phyloP scores from a whole-genome alignment of 2,113 vertebrate genomes.

The Nothocercus julius region DNA sequence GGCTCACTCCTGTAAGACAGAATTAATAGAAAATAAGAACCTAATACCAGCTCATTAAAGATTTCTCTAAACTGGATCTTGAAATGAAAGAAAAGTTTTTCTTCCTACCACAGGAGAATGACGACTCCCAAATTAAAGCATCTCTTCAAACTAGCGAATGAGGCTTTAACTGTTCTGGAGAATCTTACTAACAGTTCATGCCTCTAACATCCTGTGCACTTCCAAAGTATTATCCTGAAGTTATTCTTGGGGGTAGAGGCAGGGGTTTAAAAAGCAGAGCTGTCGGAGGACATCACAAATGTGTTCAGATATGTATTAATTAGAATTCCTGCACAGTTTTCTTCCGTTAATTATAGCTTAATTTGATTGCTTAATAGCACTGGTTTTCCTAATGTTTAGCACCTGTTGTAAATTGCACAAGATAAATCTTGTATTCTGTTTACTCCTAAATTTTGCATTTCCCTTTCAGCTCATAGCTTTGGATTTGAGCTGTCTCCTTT shows the following conservation, averaged over 20 bases:
- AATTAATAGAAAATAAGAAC: not conserved
- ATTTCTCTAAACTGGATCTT: not conserved
- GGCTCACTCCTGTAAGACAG: not conserved
- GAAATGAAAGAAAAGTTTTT: not conserved
- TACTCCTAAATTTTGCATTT: slow-evolving; percentile 78
- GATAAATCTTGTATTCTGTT: slow-evolving; percentile 80
- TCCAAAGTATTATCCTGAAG: not conserved
- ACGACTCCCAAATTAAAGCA: not conserved
- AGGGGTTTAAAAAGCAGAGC: slow-evolving; percentile 55
- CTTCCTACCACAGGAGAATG: not conserved
- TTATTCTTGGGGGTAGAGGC: slow-evolving; percentile 48
- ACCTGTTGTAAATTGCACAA: slow-evolving; percentile 87
- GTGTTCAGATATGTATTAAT: slow-evolving; percentile 83
- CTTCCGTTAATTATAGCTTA: slow-evolving; percentile 86
- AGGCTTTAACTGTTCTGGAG: not conserved
- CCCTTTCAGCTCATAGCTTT: slow-evolving; percentile 59
- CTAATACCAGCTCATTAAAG: accelerated
- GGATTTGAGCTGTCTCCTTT: not conserved
- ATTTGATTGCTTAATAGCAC: slow-evolving; percentile 88
- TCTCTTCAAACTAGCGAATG: accelerated
- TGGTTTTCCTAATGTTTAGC: slow-evolving; percentile 85
- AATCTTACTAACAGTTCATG: not conserved
- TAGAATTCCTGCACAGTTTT: slow-evolving; percentile 86
- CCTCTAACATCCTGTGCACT: not conserved
- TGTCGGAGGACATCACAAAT: slow-evolving; percentile 73